A percentile compares a stretch with the other conserved stretches of the same genome.
Evolutionary conservation across 2,888 invertebrate genomes (phyloP).

Genomic region (Gisinianus flammeolus): DNA sequence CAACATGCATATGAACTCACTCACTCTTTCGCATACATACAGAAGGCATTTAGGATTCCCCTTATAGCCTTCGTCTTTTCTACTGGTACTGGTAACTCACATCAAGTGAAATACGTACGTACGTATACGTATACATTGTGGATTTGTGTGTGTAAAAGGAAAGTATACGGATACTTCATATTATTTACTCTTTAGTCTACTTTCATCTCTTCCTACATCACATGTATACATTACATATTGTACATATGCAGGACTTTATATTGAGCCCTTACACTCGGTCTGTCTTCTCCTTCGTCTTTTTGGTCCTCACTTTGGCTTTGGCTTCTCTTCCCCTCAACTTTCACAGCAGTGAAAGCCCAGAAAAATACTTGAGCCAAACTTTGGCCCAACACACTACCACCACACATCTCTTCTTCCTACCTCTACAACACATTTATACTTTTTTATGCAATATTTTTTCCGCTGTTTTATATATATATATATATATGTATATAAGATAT

Average conservation of each 20-base stretch:
- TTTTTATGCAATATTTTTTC: no score
- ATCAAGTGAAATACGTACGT: background rate
- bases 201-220: slow-evolving; percentile 1
- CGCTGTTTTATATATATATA: no score
- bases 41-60: slow-evolving; percentile 4
- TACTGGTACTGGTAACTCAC: no score
- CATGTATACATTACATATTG: background rate
- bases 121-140: no score
- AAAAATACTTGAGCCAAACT: slow-evolving; percentile 28
- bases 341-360: slow-evolving; percentile 7
- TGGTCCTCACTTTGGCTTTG: background rate
- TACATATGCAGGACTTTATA: background rate
- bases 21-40: no score
- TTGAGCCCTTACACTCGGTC: background rate
- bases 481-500: no score
- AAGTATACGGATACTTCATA: background rate
- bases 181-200: slow-evolving; percentile 20
- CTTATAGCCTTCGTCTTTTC: no score
- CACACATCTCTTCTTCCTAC: slow-evolving; percentile 17
- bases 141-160: no score
- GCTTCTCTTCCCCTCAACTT: background rate
- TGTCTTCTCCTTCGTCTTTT: background rate
- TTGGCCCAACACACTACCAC: slow-evolving; percentile 23
- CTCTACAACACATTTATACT: slow-evolving; percentile 15
- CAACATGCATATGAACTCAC: no score